Conservation (phyloP, 2,888 invertebrate genomes). For the Dione juno region DNA sequence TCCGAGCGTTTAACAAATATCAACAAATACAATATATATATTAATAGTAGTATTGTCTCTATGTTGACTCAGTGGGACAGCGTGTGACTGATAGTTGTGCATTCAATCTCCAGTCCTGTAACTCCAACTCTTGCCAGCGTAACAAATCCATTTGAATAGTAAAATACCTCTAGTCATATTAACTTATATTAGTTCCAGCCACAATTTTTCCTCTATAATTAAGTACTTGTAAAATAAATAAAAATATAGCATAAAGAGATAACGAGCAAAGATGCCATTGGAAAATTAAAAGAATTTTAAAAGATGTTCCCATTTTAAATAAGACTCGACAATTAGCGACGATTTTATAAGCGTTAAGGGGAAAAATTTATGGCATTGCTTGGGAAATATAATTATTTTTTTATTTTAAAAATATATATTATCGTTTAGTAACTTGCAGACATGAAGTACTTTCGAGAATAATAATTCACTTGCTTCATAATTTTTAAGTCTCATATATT, state of each 20-base stretch:
- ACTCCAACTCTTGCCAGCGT: too few species aligned
- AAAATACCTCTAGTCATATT: not conserved
- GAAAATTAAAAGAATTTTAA: not conserved
- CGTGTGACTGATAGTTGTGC: too few species aligned
- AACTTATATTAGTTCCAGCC: not conserved
- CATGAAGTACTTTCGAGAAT: too few species aligned
- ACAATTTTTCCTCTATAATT: not conserved
- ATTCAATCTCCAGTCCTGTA: too few species aligned
- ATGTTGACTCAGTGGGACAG: too few species aligned
- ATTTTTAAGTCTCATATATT: too few species aligned
- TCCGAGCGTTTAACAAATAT: too few species aligned
- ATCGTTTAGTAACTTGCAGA: too few species aligned
- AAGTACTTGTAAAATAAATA: not conserved
- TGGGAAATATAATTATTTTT: not conserved
- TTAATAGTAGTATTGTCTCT: too few species aligned
- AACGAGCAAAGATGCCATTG: conserved; percentile 13
- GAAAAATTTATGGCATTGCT: not conserved
- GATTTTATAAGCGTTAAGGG: conserved; percentile 1
- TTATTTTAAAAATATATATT: not conserved
- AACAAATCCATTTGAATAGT: too few species aligned
- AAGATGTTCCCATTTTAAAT: conserved; percentile 7
- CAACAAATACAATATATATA: too few species aligned
- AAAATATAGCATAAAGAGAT: not conserved
- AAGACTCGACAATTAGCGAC: conserved; percentile 19
- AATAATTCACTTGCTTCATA: too few species aligned